Evolutionary conservation across 2,888 invertebrate genomes (phyloP).

Genomic region (Theristus sp.): DNA sequence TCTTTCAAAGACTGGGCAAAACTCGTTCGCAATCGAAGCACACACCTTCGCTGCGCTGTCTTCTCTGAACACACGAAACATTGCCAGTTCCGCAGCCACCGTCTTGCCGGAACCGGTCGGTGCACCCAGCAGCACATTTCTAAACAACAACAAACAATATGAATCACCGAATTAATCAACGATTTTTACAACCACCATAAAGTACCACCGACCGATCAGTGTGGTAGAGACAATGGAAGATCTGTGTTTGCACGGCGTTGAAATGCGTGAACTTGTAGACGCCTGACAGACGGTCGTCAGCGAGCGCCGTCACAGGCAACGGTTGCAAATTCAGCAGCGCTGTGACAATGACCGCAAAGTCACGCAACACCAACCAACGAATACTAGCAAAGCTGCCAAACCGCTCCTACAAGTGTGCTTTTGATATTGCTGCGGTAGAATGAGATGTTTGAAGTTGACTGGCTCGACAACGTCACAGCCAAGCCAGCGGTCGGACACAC

Average conservation of each 20-base stretch:
- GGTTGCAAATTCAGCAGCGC: conserved; percentile 77
- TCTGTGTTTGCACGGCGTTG: conserved; percentile 89
- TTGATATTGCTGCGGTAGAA: conserved; percentile 72
- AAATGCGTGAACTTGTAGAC: conserved; percentile 82
- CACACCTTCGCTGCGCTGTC: neutral
- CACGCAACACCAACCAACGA: no score
- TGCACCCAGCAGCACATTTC: conserved; percentile 77
- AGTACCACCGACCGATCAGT: conserved; percentile 44
- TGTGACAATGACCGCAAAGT: no score
- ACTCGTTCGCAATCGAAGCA: neutral
- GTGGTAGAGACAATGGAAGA: conserved; percentile 86
- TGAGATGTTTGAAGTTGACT: conserved; percentile 57
- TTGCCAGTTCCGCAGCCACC: conserved; percentile 88
- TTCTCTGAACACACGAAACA: conserved; percentile 46
- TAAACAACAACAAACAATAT: neutral
- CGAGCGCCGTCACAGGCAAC: conserved; percentile 60
- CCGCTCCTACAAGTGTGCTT: no score
- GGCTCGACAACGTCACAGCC: conserved; percentile 39
- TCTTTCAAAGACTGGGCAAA: neutral
- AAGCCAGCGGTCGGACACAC: conserved; percentile 51
- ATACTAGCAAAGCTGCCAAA: no score
- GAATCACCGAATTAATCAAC: no score
- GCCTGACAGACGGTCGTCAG: conserved; percentile 53
- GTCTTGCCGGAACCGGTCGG: conserved; percentile 97
- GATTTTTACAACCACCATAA: neutral